Evolutionary conservation across 1,140 invertebrate species (phyloP), one percentile per base, ranked within the genome.

Genomic region (Helicoverpa zea): DNA sequence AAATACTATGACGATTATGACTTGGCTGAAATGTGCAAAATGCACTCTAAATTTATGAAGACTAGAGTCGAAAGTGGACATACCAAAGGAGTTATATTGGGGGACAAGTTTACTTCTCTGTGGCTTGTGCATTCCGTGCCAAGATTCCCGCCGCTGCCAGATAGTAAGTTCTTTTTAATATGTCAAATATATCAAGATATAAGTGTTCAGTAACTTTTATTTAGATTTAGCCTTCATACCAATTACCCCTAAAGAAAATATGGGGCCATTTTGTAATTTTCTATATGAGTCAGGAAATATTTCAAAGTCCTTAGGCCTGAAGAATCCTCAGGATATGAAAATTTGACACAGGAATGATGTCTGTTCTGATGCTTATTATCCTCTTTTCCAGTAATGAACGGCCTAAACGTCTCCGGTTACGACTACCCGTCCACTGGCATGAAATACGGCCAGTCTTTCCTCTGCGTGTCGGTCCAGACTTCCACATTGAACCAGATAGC

Each of bases 61-160:
- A 90, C 59, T 91, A 88, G 90, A 51, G 90, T 91, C 0, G 94
- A 95, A 47, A 96, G 96, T 85, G 98, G 98, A 0, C 98, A 99
- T 85, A 97, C 98, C 0, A 99, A 99, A 95, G 98, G 98, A 2
- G 96, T 97, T 0, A 90, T 99, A 14, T 95, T 97, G 9, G 96
- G 97, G n/a, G 96, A 98, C 84, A 94, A 96, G 14, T 91, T 95
- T 7, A 95, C 96, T 47, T 98, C 98, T 3, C 96, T 99, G 85
- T 99, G 98, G 98, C 88, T 99, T 58, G 96, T 99, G 16, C 98
- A 99, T 91, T 99, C 98, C 72, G 97, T 98, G 12, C 98, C 98
- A 0, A 96, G 97, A 85, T 99, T 97, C 95, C 98, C 98, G 11
- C 95, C 96, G 0, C 70, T 96, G 23, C 96, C 96, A 59, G 90